Evolutionary conservation across 2,888 invertebrate species (phyloP), one percentile per base, ranked within the genome.

Genomic region (Plebejus melissa): DNA sequence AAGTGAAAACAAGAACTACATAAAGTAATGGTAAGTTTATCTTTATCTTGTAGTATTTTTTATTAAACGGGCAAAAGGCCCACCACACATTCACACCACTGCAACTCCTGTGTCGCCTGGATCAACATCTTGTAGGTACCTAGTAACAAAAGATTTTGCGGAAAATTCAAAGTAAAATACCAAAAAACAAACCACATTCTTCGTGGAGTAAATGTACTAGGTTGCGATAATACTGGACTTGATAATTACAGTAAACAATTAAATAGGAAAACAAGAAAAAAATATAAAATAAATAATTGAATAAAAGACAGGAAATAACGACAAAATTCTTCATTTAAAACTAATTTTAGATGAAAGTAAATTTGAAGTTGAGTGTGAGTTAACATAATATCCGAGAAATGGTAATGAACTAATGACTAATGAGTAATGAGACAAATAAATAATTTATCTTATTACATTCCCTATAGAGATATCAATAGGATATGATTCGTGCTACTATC

Each of bases 401-500:
- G 4, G 1, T 32, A 32, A 32, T 22, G 6, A 60, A 9, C 11
- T 7, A 41, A 41, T 50, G 13, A 50, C 50, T 13, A 50, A 50
- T 54, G 4, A 54, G 4, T 36, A 65, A 36, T 32, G 3, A 65
- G 5, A 4, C 0, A 13, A 32, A 65, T 65, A 13, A 32, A 32
- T 65, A 36, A 36, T 32, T 5, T 32, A 0, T 13, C 32, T 65
- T 32, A 65, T 36, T 16, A 72, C 28, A 54, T 72, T 28, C 54
- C 32, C 72, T 72, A 54, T 36, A 54, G 32, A 54, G 46, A 72
- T 22, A 32, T 69, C 57, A 69, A 41, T n/a, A 36, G 38, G 41
- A 60, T 74, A 65, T 60, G 65, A 74, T 28, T 60, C 74, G 65
- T 41, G 5, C 5, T 16, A 22, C 32, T 65, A 65, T 65, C 22